Evolutionary conservation across 2,888 invertebrate species (phyloP), one percentile per base, ranked within the genome.

Genomic region (Nymphalis c-album): DNA sequence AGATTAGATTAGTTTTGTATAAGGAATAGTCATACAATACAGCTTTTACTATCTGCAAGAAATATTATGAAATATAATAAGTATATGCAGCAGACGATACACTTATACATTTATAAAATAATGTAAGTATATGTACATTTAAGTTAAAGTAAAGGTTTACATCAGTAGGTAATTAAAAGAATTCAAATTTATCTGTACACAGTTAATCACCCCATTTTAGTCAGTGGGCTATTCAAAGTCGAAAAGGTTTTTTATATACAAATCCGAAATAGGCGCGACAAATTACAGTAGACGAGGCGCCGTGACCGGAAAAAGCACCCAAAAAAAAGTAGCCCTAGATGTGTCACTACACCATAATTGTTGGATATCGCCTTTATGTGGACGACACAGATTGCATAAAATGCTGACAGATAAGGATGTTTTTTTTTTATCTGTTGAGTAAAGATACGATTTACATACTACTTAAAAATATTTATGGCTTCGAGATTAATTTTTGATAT

Each of bases 241-340:
- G 50, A 67, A 69, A 64, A 64, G 70, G 55, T 70, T 67, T 67
- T 51, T 67, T 69, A 63, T 63, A 58, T 50, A 60, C 59, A 68
- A 71, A 67, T 67, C 79, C 79, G 69, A 72, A 73, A 75, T 72
- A 78, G 78, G 76, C 80, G 80, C 81, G 85, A 87, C 88, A 88
- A 90, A 90, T 90, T 88, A 87, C 79, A 85, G 80, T 73, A 78
- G 75, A 77, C 50, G 45, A 62, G 75, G 80, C 86, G 86, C 86
- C 87, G 85, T 84, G 80, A 82, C 80, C 80, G 77, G 74, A 76
- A 76, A 76, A 77, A 77, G 76, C 77, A 74, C 57, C 57, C 51
- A 69, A 73, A 73, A 76, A 79, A 81, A 83, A 80, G 45, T 80
- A 81, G 84, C 75, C 76, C 80, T 78, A 75, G 78, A 82, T 85